phyloP scores from a whole-genome alignment of 2,888 invertebrate species.

The Seira musarum region DNA sequence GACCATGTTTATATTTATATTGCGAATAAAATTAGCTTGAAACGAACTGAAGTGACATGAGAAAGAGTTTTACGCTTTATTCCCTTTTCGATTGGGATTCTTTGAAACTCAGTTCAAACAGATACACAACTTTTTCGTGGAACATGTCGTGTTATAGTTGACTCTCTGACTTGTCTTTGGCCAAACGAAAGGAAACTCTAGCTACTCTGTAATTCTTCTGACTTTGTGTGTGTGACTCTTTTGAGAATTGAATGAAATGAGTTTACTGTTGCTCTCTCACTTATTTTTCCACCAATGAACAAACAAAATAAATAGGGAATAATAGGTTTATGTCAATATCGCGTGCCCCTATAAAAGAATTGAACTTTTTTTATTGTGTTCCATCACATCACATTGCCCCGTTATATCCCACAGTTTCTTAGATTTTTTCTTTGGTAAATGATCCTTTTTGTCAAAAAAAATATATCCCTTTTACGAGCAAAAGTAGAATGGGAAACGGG shows the following conservation, averaged over 20 bases:
- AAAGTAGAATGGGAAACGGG: background rate
- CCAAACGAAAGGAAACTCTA: too few species aligned
- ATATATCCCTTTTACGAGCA: slow-evolving; percentile 8
- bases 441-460: slow-evolving; percentile 5
- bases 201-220: background rate
- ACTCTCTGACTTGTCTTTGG: background rate
- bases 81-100: too few species aligned
- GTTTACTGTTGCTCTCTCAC: slow-evolving; percentile 18
- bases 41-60: too few species aligned
- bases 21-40: too few species aligned
- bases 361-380: background rate
- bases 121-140: background rate
- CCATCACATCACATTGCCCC: background rate
- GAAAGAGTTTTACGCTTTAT: too few species aligned
- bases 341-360: too few species aligned
- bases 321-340: slow-evolving; percentile 17
- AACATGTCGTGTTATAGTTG: slow-evolving; percentile 11
- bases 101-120: background rate
- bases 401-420: background rate
- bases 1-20: too few species aligned
- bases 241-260: slow-evolving; percentile 17
- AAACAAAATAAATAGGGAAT: slow-evolving; percentile 15
- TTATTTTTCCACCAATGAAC: background rate
- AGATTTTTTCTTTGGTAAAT: slow-evolving; percentile 12
- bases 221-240: slow-evolving; percentile 2